These are phyloP conservation scores for Catostylus mosaicus DNA, from an alignment of 30 jellyfish, hydroid and myxozoan genomes.

Conservation along the genomic window DNA sequence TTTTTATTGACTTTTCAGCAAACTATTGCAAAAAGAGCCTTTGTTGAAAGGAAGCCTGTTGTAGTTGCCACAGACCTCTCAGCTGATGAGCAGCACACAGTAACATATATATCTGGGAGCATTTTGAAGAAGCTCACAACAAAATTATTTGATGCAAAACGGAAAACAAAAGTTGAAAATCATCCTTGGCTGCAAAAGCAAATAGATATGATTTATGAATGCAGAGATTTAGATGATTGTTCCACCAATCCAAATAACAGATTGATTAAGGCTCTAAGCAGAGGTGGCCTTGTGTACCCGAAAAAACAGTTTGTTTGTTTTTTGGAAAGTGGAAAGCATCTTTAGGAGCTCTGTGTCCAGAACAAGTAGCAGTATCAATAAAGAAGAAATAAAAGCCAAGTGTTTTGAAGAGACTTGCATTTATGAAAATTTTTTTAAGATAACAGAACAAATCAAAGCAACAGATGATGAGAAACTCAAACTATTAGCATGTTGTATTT, in stretches of 20 bases:
- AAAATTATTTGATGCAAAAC: conserved; percentile 6
- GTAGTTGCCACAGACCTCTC: conserved; percentile 42
- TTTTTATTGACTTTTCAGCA: conserved; percentile 49
- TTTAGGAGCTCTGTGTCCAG: conserved; percentile 42
- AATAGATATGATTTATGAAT: conserved; percentile 43
- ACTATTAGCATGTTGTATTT: neutral
- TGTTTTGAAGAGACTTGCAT: conserved; percentile 25
- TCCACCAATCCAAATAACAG: conserved; percentile 29
- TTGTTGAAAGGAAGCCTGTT: conserved; percentile 47
- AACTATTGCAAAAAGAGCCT: conserved; percentile 50
- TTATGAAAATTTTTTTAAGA: conserved; percentile 14
- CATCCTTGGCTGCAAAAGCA: conserved; percentile 19
- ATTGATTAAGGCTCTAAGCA: conserved; percentile 50
- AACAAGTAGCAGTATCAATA: conserved; percentile 11
- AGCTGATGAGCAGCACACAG: conserved; percentile 54
- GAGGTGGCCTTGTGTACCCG: conserved; percentile 65
- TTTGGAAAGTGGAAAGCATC: conserved; percentile 19
- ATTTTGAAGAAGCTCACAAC: conserved; percentile 17
- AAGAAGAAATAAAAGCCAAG: conserved; percentile 31
- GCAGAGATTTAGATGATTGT: conserved; percentile 54
- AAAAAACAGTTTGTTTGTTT: conserved; percentile 34
- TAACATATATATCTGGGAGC: conserved; percentile 61
- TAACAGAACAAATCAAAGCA: conserved; percentile 10
- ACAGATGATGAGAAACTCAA: neutral
- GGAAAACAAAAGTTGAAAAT: conserved; percentile 3